Percentiles rank a stretch among this genome's conserved stretches.
Conservation (phyloP, 2,888 invertebrate genomes). For the Pammene aurita region DNA sequence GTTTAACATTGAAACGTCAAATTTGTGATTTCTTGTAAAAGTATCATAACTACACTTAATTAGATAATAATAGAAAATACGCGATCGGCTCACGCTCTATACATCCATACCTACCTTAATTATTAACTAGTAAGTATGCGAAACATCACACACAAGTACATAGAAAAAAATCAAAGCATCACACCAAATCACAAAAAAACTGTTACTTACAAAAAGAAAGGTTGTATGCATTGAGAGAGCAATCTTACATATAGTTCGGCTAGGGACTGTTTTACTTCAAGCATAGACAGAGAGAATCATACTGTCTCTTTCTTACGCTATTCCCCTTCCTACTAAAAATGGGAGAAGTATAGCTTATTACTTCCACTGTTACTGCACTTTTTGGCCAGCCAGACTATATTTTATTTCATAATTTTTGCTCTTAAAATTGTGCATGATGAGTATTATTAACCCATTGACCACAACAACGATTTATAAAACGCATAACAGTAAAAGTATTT, state of each 20-base stretch:
- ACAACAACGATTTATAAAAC: too few relatives aligned
- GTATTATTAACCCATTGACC: too few relatives aligned
- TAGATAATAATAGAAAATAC: conserved; percentile 72
- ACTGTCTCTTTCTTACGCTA: too few relatives aligned
- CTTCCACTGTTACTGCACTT: too few relatives aligned
- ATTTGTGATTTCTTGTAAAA: conserved; percentile 81
- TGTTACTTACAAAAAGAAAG: conserved; percentile 54
- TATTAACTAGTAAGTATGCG: conserved; percentile 61
- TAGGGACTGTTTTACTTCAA: too few relatives aligned
- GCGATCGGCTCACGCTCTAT: conserved; percentile 71
- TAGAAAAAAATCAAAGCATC: conserved; percentile 57
- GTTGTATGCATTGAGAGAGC: conserved; percentile 46
- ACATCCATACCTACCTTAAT: conserved; percentile 57
- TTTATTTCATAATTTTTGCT: too few relatives aligned
- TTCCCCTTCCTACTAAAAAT: too few relatives aligned
- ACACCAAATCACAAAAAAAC: conserved; percentile 63
- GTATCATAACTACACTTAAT: conserved; percentile 77
- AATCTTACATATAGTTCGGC: background rate
- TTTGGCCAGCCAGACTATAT: too few relatives aligned
- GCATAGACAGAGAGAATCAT: too few relatives aligned
- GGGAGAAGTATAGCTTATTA: too few relatives aligned
- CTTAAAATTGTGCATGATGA: too few relatives aligned
- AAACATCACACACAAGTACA: conserved; percentile 54
- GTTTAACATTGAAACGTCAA: conserved; percentile 59
- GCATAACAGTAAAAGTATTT: too few relatives aligned